Base-by-base conservation (phyloP, 2,888 invertebrate genomes). In the Lomographa bimaculata region DNA sequence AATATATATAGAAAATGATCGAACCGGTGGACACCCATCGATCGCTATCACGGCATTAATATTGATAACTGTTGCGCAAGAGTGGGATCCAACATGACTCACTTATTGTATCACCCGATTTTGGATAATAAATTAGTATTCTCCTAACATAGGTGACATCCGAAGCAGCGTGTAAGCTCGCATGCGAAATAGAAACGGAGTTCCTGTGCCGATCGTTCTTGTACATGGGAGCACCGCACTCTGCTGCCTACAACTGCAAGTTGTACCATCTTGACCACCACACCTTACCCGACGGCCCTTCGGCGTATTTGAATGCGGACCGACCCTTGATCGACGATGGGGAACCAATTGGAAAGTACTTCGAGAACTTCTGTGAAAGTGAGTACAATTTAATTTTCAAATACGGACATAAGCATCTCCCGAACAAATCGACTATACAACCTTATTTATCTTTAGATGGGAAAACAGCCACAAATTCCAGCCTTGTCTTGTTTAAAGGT, bases 201-300 rank as follows among this genome's bases (percentile, higher is more conserved):
- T 97, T 98, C 87, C 91, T 97, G 23, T 98, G 97, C 77, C 92
- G 97, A 17, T 96, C 96, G 0, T 95, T 93, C 90, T 82, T 96
- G 46, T 96, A 68, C 93, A 93, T 90, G 80, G 96, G 71, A 92
- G 97, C 46, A 91, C 95, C 91, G 71, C 97, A 70, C 93, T 94
- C 90, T 71, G 91, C 94, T 1, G 94, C 95, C 47, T 96, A 97
- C 90, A 97, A 97, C 83, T 98, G 97, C 79, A 94, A 97, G 48
- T 90, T 97, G 17, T 97, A 96, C 90, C 97, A 98, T 68, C 90
- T 97, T 71, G 97, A 97, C 75, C 97, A 97, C 79, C 95, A 95
- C 86, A 96, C 96, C 0, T 86, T 97, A 33, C 97, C 97, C 0
- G 97, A 97, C 67, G 97, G 97, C 19, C 96, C 97, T 0, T 96